A percentile compares a stretch with the other conserved stretches of the same genome.
Conservation (phyloP, 1,140 invertebrate species). For the Drosophila biarmipes region DNA sequence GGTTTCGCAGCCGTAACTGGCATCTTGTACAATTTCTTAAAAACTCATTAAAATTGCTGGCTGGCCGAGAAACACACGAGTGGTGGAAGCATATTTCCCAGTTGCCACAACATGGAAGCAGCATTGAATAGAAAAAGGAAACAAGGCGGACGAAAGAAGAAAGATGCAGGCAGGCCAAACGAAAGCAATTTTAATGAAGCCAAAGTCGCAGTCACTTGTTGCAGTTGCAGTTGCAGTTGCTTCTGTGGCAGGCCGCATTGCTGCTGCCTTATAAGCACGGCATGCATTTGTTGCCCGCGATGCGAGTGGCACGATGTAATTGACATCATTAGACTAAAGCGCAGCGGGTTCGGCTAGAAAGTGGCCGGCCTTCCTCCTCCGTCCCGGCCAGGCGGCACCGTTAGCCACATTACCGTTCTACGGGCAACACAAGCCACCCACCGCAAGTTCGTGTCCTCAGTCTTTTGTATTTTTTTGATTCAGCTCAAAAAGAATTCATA, state of each 20-base stretch:
- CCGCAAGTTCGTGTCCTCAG: constrained; percentile 36
- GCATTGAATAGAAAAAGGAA: constrained; percentile 43
- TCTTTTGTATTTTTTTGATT: constrained; percentile 16
- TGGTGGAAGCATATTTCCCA: constrained; percentile 31
- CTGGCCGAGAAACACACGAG: constrained; percentile 31
- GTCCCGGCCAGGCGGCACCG: constrained; percentile 42
- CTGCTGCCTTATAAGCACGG: constrained; percentile 75
- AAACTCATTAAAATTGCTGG: constrained; percentile 75
- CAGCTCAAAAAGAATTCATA: constrained; percentile 36
- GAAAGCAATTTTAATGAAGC: constrained; percentile 79
- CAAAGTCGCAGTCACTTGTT: constrained; percentile 57
- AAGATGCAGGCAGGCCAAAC: constrained; percentile 63
- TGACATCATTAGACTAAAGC: constrained; percentile 81
- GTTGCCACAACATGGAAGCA: constrained; percentile 45
- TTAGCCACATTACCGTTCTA: constrained; percentile 24
- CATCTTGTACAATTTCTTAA: constrained; percentile 73
- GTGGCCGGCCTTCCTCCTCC: constrained; percentile 44
- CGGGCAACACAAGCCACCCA: constrained; percentile 17
- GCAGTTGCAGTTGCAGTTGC: constrained; percentile 29
- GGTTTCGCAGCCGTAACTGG: constrained; percentile 52
- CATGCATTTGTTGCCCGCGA: constrained; percentile 76
- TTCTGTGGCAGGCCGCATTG: constrained; percentile 57
- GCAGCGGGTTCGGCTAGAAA: constrained; percentile 70
- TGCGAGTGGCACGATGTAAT: constrained; percentile 80
- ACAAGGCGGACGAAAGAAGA: constrained; percentile 52